Evolutionary conservation across 2,888 invertebrate species (phyloP).

Genomic region (Hyposoter dolosus): DNA sequence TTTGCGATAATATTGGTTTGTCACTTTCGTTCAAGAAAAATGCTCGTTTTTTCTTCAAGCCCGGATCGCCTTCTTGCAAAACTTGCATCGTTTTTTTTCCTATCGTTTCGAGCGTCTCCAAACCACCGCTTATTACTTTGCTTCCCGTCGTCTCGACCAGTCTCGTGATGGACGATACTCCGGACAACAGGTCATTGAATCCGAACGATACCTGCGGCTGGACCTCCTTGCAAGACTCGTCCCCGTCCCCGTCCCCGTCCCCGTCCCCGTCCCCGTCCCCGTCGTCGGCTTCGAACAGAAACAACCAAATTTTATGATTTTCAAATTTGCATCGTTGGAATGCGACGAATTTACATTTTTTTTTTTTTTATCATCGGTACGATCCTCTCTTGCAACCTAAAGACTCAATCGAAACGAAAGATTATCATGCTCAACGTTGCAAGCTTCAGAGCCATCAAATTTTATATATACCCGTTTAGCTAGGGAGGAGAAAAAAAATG

Average conservation of each 20-base stretch:
- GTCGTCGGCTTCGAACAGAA: not conserved
- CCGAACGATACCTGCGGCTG: constrained; percentile 85
- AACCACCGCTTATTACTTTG: constrained; percentile 91
- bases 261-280: not conserved
- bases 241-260: not conserved
- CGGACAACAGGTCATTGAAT: constrained; percentile 88
- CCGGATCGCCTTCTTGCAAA: constrained; percentile 96
- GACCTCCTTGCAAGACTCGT: constrained; percentile 65
- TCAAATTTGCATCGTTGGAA: no score
- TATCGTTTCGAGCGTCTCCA: constrained; percentile 96
- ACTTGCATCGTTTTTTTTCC: constrained; percentile 98
- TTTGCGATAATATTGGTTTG: constrained; percentile 88
- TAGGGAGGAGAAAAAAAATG: not conserved
- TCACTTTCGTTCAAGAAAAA: constrained; percentile 88
- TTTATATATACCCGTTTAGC: not conserved
- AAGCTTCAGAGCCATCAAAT: no score
- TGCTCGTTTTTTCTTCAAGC: constrained; percentile 91
- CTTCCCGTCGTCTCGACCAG: constrained; percentile 90
- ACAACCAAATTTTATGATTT: no score
- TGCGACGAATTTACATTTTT: no score
- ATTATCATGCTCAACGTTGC: no score
- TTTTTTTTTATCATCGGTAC: no score
- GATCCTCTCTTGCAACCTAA: no score
- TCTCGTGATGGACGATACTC: constrained; percentile 88
- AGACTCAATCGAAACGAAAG: no score